Base-by-base conservation (phyloP, 1,140 invertebrate genomes). In the Akabosia matsudoensis region DNA sequence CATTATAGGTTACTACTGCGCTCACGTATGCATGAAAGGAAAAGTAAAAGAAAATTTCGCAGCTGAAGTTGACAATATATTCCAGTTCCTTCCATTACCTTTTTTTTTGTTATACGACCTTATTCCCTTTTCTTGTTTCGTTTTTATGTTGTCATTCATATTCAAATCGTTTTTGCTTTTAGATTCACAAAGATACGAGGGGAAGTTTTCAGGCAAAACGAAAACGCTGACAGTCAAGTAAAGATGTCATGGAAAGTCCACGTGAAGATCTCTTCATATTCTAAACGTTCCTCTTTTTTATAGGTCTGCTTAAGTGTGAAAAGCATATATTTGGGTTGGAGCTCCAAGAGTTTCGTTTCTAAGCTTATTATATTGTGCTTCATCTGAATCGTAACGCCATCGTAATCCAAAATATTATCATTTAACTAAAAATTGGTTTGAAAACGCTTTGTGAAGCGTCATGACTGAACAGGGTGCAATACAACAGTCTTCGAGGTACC, bases 41-140 rank as follows among this genome's bases (percentile, higher is more conserved):
- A 45, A 45, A 45, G 37, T 67, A 30, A 67, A 22, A 56, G 30
- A 67, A 67, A 67, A 67, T 2, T 67, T 10, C 31, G n/a, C 61
- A 67, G 24, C 61, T 67, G 61, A 67, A 67, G 28, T 67, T 67
- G 61, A 67, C 61, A 67, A 31, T 10, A 67, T 67, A n/a, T n/a
- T n/a, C n/a, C n/a, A n/a, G n/a, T n/a, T n/a, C n/a, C n/a, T 30
- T 67, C 61, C 31, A 30, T 67, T 67, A 10, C 61, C 31, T 67
- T 22, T 30, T 30, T 31, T 7, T 67, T 3, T 61, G 4, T 61
- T 4, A 67, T 31, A 13, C 61, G 26, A 67, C 26, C 61, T 67
- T 67, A 10, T 7, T 67, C 24, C 22, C 61, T 16, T n/a, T n/a
- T 67, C 61, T 67, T 67, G 61, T 67, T 30, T 10, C 28, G 7